Percentiles rank a stretch among this genome's conserved stretches.
phyloP scores from a whole-genome alignment of 1,140 invertebrate genomes.

The Teleogryllus occipitalis region DNA sequence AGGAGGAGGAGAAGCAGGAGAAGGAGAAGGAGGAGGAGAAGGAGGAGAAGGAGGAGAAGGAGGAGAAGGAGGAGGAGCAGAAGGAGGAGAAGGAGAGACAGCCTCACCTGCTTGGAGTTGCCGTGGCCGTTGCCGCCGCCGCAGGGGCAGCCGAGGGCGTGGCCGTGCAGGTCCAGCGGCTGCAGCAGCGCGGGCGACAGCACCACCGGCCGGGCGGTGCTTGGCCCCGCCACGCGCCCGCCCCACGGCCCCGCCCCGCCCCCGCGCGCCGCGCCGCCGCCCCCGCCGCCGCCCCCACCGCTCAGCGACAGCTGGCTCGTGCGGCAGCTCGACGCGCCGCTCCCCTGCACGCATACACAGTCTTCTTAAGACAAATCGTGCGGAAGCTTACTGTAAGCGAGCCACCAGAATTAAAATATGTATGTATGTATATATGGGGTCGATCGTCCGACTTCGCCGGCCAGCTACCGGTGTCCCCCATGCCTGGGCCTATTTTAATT shows the following conservation, averaged over 20 bases:
- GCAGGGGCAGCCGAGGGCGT: not conserved
- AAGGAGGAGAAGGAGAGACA: not conserved
- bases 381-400: no score
- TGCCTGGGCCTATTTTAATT: no score
- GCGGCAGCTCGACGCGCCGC: not conserved
- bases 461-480: no score
- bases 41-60: not conserved
- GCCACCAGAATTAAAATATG: not conserved
- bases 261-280: no score
- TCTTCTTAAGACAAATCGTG: not conserved
- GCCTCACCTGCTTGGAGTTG: not conserved
- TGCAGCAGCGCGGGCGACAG: not conserved
- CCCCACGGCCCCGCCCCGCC: not conserved
- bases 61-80: no score
- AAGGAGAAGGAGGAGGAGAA: not conserved
- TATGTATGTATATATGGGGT: no score
- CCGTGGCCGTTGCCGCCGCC: no score
- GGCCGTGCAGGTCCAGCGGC: not conserved
- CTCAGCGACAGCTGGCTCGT: not conserved
- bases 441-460: no score
- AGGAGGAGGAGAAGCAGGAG: not conserved
- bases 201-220: not conserved
- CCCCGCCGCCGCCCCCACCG: no score
- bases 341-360: not conserved
- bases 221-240: not conserved